Base-by-base conservation (phyloP, 2,797 vertebrate genomes). In the Pipistrellus kuhlii region DNA sequence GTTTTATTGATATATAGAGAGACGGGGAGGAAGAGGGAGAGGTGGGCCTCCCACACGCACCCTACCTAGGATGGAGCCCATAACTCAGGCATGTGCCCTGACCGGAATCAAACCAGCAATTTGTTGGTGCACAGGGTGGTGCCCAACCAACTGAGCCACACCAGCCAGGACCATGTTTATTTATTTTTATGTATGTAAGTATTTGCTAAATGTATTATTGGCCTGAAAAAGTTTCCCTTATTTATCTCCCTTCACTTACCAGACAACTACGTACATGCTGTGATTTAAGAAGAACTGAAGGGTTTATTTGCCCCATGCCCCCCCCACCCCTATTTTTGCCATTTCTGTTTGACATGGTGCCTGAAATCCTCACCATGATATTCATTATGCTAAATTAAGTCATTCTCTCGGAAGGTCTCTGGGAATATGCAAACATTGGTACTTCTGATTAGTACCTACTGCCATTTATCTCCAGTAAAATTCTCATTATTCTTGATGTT, bases 281-380 rank as follows among this genome's bases (percentile, higher is more conserved):
- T 76, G 57, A 77, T 75, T 88, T 82, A 90, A 44, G 14, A 94
- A 48, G 55, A 38, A 62, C 4, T 21, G 18, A 59, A 89, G 91
- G 9, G 15, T 76, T 25, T 23, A n/a, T 53, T 81, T 76, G 35
- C n/a, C 35, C 38, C 35, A 4, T 4, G 35, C 35, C 17, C 17
- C 48, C 48, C 75, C n/a, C n/a, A 27, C 17, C 38, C 51, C 2
- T 48, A 20, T 85, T 90, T 93, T 94, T 94, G 64, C 32, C 68
- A 17, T 88, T 78, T 51, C 66, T 90, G 5, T 73, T 89, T 90
- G 85, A 86, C 18, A 44, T 8, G 5, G 75, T 41, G 64, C 32
- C 51, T 71, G 11, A 85, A 78, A 66, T 71, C 17, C 38, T 88
- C 53, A 68, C 30, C 41, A 13, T 32, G 10, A 57, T 66, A 59